Evolutionary conservation across 2,797 vertebrate genomes (phyloP), one percentile per base, ranked within the genome.

Genomic region (Anomalospiza imberbis): DNA sequence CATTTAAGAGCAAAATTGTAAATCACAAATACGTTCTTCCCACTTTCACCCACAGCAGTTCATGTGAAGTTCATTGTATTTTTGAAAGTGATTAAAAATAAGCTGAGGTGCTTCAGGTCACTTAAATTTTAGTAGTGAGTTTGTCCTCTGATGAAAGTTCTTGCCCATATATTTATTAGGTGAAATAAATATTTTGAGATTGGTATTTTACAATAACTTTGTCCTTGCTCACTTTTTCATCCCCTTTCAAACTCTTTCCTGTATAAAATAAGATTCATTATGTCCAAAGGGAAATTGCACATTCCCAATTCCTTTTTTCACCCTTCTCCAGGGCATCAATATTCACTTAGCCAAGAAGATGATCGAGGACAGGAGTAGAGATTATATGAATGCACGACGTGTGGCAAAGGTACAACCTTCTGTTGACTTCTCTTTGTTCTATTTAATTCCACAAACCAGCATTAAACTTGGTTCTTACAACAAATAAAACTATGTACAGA

Each of bases 281-380:
- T 34, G 86, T 91, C 66, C 51, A 38, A 42, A 72, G 25, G 82
- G 71, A 91, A 84, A 62, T 60, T 57, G n/a, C 24, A 40, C 20
- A 14, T 87, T 95, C 66, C 79, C 53, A 32, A 7, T 82, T 80
- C 53, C 42, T 72, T 31, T 94, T 91, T 78, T 53, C 34, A 85
- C 79, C 19, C 90, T 95, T 94, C 31, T 94, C 63, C 97, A 99
- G 99, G 99, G 99, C 86, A 99, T 99, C 96, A 99, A 99, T 95
- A 98, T 99, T 92, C 99, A 99, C 96, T 98, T 99, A 98, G 99
- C 99, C 85, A 99, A 99, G 98, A 99, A 99, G 98, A 99, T 99
- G 99, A 99, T 99, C 65, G 99, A 99, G 97, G 99, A 99, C 97
- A 98, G 99, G 76, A 99, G 99, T 97, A 98, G 99, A 97, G 99